Percentiles rank a stretch among this genome's conserved stretches.
These are phyloP conservation scores for Microcebus ravelobensis DNA, from an alignment of 2,113 vertebrate genomes.

Conservation along the genomic window DNA sequence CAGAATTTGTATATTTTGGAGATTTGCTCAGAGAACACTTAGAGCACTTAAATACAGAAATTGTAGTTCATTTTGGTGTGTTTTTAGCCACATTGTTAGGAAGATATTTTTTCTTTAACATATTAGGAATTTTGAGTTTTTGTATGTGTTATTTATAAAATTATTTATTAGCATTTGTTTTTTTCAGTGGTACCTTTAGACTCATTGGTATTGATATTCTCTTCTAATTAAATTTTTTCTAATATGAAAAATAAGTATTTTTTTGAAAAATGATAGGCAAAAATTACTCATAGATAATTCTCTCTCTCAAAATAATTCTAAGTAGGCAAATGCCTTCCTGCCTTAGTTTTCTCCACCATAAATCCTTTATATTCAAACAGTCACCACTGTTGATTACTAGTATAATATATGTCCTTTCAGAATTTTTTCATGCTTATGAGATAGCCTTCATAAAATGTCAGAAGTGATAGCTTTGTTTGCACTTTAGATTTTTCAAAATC, in stretches of 20 bases:
- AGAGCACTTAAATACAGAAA: neutral
- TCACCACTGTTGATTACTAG: neutral
- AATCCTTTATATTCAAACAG: neutral
- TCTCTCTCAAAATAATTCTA: neutral
- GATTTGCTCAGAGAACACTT: neutral
- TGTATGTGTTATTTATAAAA: neutral
- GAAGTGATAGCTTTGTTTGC: neutral
- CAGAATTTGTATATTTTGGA: constrained; percentile 17
- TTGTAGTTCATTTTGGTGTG: neutral
- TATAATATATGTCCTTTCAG: neutral
- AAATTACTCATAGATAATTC: neutral
- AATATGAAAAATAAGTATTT: neutral
- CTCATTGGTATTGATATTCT: neutral
- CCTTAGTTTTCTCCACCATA: neutral
- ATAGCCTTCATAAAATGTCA: neutral
- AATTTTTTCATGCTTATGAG: neutral
- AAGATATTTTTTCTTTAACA: constrained; percentile 17
- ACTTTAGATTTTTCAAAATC: constrained; percentile 26
- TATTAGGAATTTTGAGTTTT: constrained; percentile 49
- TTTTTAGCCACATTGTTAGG: constrained; percentile 13
- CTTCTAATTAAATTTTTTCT: constrained; percentile 17
- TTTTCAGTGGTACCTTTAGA: neutral
- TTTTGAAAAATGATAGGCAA: neutral
- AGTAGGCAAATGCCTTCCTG: neutral
- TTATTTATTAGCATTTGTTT: constrained; percentile 34